These are phyloP conservation scores for Meda fulgida DNA, from an alignment of 2,797 vertebrate species.

Conservation along the genomic window DNA sequence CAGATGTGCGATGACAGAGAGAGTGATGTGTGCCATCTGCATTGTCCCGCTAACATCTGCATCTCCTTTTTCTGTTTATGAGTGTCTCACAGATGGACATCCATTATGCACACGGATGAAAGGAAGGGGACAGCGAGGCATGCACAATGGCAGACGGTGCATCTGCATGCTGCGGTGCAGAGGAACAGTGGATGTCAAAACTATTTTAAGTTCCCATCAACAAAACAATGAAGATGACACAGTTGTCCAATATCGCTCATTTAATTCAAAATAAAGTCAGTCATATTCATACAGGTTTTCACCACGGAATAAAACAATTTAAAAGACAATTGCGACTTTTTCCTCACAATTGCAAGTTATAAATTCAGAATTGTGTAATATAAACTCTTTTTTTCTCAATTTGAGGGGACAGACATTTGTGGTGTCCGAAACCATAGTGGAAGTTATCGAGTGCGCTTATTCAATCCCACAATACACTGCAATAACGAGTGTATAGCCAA, in stretches of 20 bases:
- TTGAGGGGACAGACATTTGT: too few relatives aligned
- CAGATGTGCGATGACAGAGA: slow-evolving; percentile 72
- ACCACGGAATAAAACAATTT: too few relatives aligned
- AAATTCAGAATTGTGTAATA: too few relatives aligned
- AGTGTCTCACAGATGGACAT: slow-evolving; percentile 54
- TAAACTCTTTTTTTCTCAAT: too few relatives aligned
- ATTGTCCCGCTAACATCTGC: slow-evolving; percentile 62
- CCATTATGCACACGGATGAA: slow-evolving; percentile 64
- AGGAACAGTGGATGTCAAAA: slow-evolving; percentile 30
- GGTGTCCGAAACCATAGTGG: too few relatives aligned
- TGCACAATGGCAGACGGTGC: slow-evolving; percentile 39
- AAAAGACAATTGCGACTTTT: too few relatives aligned
- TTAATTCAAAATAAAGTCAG: background rate
- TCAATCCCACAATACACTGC: too few relatives aligned
- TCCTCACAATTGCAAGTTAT: too few relatives aligned
- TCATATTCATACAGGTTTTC: background rate
- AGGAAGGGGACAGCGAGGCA: slow-evolving; percentile 56
- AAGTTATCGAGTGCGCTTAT: too few relatives aligned
- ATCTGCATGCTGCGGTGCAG: slow-evolving; percentile 34
- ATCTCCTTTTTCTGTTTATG: slow-evolving; percentile 43
- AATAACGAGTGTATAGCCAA: too few relatives aligned
- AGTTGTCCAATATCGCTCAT: background rate
- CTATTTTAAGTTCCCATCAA: slow-evolving; percentile 35
- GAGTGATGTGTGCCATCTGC: slow-evolving; percentile 67
- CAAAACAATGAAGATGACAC: slow-evolving; percentile 11